Evolutionary conservation across 2,113 vertebrate genomes (phyloP), one percentile per base, ranked within the genome.

Genomic region (Stigmatopora nigra): DNA sequence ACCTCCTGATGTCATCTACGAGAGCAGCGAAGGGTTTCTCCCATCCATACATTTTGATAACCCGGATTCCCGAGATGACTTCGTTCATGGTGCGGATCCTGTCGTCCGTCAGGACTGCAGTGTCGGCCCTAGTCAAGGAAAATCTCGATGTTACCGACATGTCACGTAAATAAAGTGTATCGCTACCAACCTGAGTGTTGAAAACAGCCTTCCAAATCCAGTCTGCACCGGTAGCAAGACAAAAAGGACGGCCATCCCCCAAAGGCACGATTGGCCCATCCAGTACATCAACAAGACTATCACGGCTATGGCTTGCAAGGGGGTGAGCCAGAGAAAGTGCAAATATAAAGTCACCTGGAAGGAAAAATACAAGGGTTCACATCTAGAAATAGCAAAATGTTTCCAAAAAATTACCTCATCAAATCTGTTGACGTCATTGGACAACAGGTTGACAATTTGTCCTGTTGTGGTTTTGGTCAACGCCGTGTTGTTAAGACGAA

Each of bases 11-110:
- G 48, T 81, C 84, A 75, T 86, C 80, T 69, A 99, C 91, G 66
- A 97, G 89, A 0, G 89, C 87, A 0, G 92, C 83, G 70, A 98
- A 99, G 6, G 95, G 90, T 55, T 92, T 93, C 77, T 99, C 96
- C 96, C 96, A 99, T 0, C 93, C 93, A 2, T 95, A 98, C 96
- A 99, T 98, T 87, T 99, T 99, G 77, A 99, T 99, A 67, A 99
- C 96, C 66, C 94, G 91, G 70, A 98, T 97, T n/a, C 96, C 96
- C 0, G 92, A 89, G 77, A 99, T 93, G 7, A 99, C 96, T 82
- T 99, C 96, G 79, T 93, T 98, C 96, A 99, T 98, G 20, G 90
- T 97, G 68, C 94, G 91, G 76, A 99, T 97, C 65, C 96, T 90
- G 68, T 78, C 76, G 45, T 99, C 96, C 3, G 94, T 95, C 51